phyloP scores from a whole-genome alignment of 2,888 invertebrate species.

The Drosophila stalkeri region DNA sequence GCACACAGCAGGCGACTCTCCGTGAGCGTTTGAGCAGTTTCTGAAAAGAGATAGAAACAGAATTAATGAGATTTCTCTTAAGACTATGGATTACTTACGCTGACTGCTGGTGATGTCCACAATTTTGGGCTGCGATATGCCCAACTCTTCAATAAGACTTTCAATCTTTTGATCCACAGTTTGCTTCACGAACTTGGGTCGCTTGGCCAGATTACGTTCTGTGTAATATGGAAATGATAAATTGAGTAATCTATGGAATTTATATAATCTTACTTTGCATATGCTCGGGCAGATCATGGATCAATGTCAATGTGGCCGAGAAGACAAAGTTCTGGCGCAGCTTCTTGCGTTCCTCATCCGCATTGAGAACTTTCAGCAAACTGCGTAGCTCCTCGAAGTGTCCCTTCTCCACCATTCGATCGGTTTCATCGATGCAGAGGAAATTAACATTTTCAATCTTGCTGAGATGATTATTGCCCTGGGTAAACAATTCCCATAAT shows the following conservation, averaged over 20 bases:
- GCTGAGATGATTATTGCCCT: constrained; percentile 91
- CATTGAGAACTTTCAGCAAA: constrained; percentile 92
- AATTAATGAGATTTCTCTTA: fast-evolving
- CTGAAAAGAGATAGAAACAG: constrained; percentile 83
- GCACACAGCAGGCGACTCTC: constrained; percentile 93
- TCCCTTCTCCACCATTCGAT: constrained; percentile 98
- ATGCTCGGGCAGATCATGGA: constrained; percentile 93
- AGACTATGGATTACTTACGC: constrained; percentile 84
- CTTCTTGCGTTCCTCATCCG: constrained; percentile 87
- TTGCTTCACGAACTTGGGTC: constrained; percentile 87
- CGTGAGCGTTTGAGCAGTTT: constrained; percentile 92
- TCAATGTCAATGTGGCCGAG: constrained; percentile 97
- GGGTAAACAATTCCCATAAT: constrained; percentile 95
- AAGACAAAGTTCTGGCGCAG: constrained; percentile 97
- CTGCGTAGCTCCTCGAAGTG: constrained; percentile 96
- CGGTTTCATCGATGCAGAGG: constrained; percentile 98
- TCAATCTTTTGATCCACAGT: constrained; percentile 91
- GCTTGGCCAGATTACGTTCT: constrained; percentile 82
- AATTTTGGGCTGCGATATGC: constrained; percentile 95
- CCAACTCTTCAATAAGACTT: constrained; percentile 91
- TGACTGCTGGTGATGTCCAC: constrained; percentile 94
- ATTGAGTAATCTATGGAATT: neutral
- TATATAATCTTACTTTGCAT: constrained; percentile 86
- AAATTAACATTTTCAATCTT: constrained; percentile 91
- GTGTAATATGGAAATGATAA: constrained; percentile 32